Conservation (phyloP, 64 coral and sea anemone species). For the Montipora capricornis region DNA sequence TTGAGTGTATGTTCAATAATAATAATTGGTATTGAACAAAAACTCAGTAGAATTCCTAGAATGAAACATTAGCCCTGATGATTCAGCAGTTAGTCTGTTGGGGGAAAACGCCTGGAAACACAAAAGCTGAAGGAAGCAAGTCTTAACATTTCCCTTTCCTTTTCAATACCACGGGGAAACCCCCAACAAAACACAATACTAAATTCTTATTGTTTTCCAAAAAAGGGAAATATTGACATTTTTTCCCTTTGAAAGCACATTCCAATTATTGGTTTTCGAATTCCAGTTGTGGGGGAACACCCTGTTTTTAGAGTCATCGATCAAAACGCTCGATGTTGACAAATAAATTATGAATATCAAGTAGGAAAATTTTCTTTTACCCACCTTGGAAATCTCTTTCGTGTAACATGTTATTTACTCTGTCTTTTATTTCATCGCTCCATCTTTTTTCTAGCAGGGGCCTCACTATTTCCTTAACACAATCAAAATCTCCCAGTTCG, state of each 20-base stretch:
- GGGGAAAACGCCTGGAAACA: not conserved
- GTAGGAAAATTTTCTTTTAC: not conserved
- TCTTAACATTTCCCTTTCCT: not conserved
- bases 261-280: not conserved
- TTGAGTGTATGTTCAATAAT: too few relatives aligned
- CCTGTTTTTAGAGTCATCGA: conserved; percentile 30
- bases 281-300: not conserved
- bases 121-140: not conserved
- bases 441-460: conserved; percentile 69
- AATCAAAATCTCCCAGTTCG: conserved; percentile 65
- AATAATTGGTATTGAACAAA: too few relatives aligned
- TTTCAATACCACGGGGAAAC: not conserved
- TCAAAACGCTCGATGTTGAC: not conserved
- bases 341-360: not conserved
- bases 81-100: not conserved
- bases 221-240: not conserved
- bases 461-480: conserved; percentile 69
- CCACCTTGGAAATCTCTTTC: conserved; percentile 62
- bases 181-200: not conserved
- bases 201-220: too few relatives aligned
- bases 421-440: conserved; percentile 63
- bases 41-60: too few relatives aligned
- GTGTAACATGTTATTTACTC: conserved; percentile 55
- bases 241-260: conserved; percentile 10
- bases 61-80: not conserved